Base-by-base conservation (phyloP, 2,888 invertebrate species). In the Archaeoteleia sp. region DNA sequence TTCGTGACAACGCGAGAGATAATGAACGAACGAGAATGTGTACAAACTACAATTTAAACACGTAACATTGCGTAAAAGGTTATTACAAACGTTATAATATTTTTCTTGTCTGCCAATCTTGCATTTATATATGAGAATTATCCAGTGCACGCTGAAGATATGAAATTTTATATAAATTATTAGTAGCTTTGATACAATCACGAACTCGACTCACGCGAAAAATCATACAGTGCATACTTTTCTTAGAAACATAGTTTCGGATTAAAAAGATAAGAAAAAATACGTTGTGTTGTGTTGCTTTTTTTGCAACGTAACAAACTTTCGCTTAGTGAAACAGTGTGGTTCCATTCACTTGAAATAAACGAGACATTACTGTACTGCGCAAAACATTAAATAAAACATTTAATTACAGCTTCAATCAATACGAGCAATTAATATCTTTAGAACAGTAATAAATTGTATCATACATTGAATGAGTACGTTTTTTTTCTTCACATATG, bases 401-500 rank as follows among this genome's bases (percentile, higher is more conserved):
- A 42, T 42, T 55, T 45, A 53, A 53, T 39, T 29, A 42, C 7
- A 10, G 17, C 7, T 1, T 12, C 12, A 40, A 20, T 8, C 14
- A 39, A 34, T 42, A 29, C 25, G 15, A 15, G 35, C 10, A 9
- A 5, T 37, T 14, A 20, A 53, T 42, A 42, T 20, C 10, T 25
- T 32, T 14, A 20, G 34, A 53, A 42, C 34, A 25, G 5, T 29
- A 15, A 7, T 54, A 54, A 43, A 54, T 43, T 54, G 42, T 54
- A 54, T 25, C 34, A 20, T 12, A 13, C 27, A 34, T 10, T 54
- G 34, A 43, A 17, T 32, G 43, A 15, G 12, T 27, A 35, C 25
- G 14, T 30, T 29, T 34, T 25, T 42, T 40, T 7, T 6, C 23
- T 23, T 23, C 40, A 10, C 17, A 32, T 29, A 30, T 32, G 40